Evolutionary conservation across 2,888 invertebrate species (phyloP), one percentile per base, ranked within the genome.

Genomic region (Nomada hirtipes): DNA sequence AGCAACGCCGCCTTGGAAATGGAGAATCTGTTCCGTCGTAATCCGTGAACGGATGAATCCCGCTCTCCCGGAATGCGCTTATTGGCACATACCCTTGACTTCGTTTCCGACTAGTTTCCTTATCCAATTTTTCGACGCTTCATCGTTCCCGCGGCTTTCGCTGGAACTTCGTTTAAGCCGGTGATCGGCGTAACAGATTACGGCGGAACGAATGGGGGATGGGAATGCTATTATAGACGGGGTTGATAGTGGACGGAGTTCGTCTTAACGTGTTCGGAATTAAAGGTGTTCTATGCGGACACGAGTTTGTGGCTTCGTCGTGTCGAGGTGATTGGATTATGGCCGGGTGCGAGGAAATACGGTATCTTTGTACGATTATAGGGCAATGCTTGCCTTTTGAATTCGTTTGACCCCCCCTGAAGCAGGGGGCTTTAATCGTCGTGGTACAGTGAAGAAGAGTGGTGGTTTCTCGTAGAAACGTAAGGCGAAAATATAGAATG

Each of bases 11-110:
- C 72, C 72, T 73, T 76, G 72, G 73, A 83, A 84, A 79, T 71
- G 55, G 82, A 83, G 75, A 84, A 84, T 76, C 83, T 79, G 79
- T 69, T 83, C 74, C 69, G 59, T 59, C 26, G 83, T 84, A 83
- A 84, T 84, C 83, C 79, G 63, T 60, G 76, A 84, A 77, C 76
- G 71, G 77, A 84, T 80, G 77, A 76, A 76, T 79, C 76, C 55
- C 70, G 47, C 23, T 74, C 70, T 73, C 70, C 68, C 59, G 64
- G 83, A 68, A 76, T 77, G 73, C 61, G 73, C 78, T 83, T 83
- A 83, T 83, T 83, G 83, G 74, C 65, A 63, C 77, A 55, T 82
- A 77, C 74, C 77, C 77, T 73, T 64, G 44, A 64, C 70, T 82
- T 71, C 77, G 63, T 82, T 67, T 59, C 59, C 65, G 29, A 44